Evolutionary conservation across 2,113 vertebrate species (phyloP).

Genomic region (Turnix velox): DNA sequence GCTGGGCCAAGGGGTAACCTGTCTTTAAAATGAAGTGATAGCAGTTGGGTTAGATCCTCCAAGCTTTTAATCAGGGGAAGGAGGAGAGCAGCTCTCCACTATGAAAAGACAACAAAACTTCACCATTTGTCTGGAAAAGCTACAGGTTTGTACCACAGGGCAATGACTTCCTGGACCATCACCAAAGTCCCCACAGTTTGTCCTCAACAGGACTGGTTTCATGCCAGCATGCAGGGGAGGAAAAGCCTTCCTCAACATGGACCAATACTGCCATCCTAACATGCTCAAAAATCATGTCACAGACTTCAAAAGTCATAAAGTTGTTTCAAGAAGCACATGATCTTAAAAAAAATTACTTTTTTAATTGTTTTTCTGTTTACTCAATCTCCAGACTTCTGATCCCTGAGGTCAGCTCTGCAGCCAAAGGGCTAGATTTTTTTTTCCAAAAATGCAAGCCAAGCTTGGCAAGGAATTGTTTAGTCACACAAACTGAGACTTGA

Average conservation of each 20-base stretch:
- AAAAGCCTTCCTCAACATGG: neutral
- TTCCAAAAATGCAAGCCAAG: conserved; percentile 15
- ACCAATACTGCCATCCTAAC: neutral
- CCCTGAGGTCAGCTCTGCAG: neutral
- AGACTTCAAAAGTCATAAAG: neutral
- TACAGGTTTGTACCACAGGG: neutral
- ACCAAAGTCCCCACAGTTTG: rapidly evolving
- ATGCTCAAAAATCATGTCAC: neutral
- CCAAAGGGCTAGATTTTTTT: neutral
- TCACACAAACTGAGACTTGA: neutral
- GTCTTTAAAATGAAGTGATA: neutral
- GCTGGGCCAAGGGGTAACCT: neutral
- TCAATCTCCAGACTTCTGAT: neutral
- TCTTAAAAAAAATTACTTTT: neutral
- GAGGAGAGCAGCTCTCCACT: neutral
- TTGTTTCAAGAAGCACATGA: neutral
- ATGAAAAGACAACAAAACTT: neutral
- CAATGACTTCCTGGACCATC: neutral
- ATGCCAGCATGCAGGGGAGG: rapidly evolving
- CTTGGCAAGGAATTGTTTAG: conserved; percentile 20
- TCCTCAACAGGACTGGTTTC: neutral
- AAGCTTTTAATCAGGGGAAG: neutral
- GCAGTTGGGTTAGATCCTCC: neutral
- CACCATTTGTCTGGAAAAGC: neutral
- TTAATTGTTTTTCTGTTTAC: conserved; percentile 6